Evolutionary conservation across 2,113 vertebrate species (phyloP), one percentile per base, ranked within the genome.

Genomic region (Trematomus loennbergii): DNA sequence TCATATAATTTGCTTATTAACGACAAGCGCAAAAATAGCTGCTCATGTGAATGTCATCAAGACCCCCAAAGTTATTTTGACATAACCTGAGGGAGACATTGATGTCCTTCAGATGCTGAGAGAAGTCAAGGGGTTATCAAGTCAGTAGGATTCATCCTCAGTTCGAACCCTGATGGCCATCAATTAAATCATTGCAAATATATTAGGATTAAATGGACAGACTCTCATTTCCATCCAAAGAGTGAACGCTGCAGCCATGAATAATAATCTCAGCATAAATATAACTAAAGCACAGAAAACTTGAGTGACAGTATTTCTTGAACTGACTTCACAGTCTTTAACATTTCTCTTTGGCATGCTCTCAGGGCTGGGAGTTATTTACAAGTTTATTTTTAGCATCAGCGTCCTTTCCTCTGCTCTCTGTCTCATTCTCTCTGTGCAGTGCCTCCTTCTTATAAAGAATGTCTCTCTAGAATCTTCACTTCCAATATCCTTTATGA

Each of bases 391-490:
- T 20, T 48, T 13, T 7, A 13, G 63, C n/a, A 3, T 33, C 33
- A 46, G 11, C 45, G 15, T 65, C 15, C 11, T 13, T 48, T 54
- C 49, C 12, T 43, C 60, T 68, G 49, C 20, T 66, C 12, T 17
- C 12, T 17, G 5, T 33, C 59, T 36, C 48, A 18, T 2, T 48
- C 2, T 33, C 29, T 33, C 29, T 64, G 7, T 4, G 17, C 25
- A 60, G 8, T 54, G 15, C 59, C 36, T 69, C 50, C 52, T 50
- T 3, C 0, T 17, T 7, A 20, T 29, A 11, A 60, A 73, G 4
- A 76, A 18, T 5, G 15, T 74, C n/a, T 52, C 52, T 49, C 18
- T 78, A 18, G 50, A 20, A 49, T 63, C 33, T 68, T 20, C 43
- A 29, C 53, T 55, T 84, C 20, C 17, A 18, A 25, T 40, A 29